Evolutionary conservation across 2,797 vertebrate genomes (phyloP), one percentile per base, ranked within the genome.

Genomic region (Gallinago solitaria): DNA sequence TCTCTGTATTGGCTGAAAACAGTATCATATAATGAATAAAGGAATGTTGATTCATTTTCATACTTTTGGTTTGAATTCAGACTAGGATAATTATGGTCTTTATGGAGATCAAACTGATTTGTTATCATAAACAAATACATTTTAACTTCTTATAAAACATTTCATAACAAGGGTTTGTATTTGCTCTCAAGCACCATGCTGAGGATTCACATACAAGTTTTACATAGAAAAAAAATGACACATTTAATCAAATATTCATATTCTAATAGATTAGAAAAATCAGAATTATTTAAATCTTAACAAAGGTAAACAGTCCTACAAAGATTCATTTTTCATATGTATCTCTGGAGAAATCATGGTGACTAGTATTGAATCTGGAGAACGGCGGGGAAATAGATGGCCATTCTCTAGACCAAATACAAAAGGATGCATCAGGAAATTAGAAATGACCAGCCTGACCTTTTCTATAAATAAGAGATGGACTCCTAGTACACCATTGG

Each of bases 401-500:
- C 35, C 50, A 12, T 35, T 64, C 45, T 74, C 76, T 75, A 50
- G 43, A 81, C 32, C 10, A 87, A 90, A 92, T 14, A 9, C 65
- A 90, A 79, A 93, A 89, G 73, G 64, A 92, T 94, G 69, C 89
- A 73, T 39, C 77, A 94, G 94, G 90, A 97, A 95, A 95, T 97
- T 96, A 95, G 93, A 97, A 96, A 89, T 71, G 93, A 96, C 90
- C 93, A 56, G 59, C 32, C 51, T 95, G 92, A 96, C 95, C 92
- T 95, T 97, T 92, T 30, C 59, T 83, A 67, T 74, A 87, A 90
- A 84, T 93, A 93, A 95, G 89, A 94, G 89, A 92, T 87, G 89
- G 91, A 83, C 86, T 92, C 83, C 43, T 35, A 87, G 93, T 50
- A 96, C 77, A 82, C 73, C 81, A 69, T 28, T 43, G 74, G 79